These are phyloP conservation scores for Gambusia yucatana DNA, from an alignment of 2,797 vertebrate species.

Conservation along the genomic window DNA sequence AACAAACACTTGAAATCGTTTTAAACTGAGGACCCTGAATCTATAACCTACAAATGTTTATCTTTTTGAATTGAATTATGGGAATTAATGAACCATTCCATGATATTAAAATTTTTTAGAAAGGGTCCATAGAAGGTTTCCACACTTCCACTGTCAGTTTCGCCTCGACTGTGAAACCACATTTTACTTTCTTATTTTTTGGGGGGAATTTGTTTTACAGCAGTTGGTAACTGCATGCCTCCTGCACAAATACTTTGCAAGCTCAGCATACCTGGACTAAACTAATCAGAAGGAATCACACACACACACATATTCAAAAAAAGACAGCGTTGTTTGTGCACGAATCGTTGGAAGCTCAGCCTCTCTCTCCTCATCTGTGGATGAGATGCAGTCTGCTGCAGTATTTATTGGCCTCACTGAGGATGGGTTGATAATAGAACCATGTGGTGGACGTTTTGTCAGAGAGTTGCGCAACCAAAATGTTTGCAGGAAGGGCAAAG, in stretches of 20 bases:
- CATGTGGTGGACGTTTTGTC: background rate
- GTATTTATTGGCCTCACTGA: background rate
- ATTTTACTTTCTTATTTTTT: background rate
- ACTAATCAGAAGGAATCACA: background rate
- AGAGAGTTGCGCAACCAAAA: background rate
- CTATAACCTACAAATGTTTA: no score
- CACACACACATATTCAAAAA: background rate
- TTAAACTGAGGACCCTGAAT: no score
- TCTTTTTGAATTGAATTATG: no score
- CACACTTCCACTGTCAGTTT: background rate
- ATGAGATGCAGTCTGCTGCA: background rate
- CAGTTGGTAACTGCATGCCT: background rate
- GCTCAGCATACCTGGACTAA: background rate
- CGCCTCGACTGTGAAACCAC: background rate
- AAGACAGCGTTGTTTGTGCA: background rate
- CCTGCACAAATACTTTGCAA: background rate
- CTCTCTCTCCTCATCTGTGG: background rate
- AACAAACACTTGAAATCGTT: no score
- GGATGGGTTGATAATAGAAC: background rate
- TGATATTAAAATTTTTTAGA: no score
- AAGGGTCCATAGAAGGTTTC: background rate
- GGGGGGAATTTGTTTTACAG: background rate
- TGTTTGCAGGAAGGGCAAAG: background rate
- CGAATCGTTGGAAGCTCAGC: background rate
- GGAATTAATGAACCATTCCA: no score